phyloP scores from a whole-genome alignment of 2,113 vertebrate genomes.

The Elanus axillaris region DNA sequence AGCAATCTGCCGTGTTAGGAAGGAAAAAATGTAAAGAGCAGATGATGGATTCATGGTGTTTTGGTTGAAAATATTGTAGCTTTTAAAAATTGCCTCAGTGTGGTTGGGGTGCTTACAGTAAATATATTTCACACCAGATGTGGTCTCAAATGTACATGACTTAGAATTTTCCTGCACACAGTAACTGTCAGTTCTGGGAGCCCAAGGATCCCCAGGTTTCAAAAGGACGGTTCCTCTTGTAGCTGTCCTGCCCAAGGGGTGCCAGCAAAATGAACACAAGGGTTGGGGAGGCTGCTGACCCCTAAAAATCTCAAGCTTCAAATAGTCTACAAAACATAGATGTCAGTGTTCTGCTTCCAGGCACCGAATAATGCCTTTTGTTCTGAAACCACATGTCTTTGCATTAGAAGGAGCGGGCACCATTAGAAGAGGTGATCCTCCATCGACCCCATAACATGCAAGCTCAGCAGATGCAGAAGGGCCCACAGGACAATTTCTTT shows the following conservation, averaged over 20 bases:
- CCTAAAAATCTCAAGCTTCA: slow-evolving; percentile 42
- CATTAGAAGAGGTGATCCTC: neutral
- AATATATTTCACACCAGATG: slow-evolving; percentile 35
- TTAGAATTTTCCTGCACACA: slow-evolving; percentile 1
- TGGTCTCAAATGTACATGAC: neutral
- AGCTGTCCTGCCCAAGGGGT: slow-evolving; percentile 16
- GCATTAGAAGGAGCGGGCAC: neutral
- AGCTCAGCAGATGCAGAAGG: neutral
- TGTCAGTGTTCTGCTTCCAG: slow-evolving; percentile 43
- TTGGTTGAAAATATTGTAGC: slow-evolving; percentile 7
- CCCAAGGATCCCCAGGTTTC: neutral
- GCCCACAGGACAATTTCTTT: neutral
- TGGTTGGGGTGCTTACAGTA: neutral
- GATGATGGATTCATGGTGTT: slow-evolving; percentile 33
- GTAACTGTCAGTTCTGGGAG: neutral
- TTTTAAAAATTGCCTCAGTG: slow-evolving; percentile 40
- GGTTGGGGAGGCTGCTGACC: slow-evolving; percentile 44
- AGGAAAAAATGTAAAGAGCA: slow-evolving; percentile 16
- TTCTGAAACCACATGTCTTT: neutral
- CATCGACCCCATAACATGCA: neutral
- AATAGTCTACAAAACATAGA: slow-evolving; percentile 52
- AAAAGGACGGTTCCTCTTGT: neutral
- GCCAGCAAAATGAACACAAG: neutral
- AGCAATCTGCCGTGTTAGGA: neutral
- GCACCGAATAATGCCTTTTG: slow-evolving; percentile 48